Percentiles rank a stretch among this genome's conserved stretches.
Conservation (phyloP, 2,113 vertebrate species). For the Telmatochromis sp. region DNA sequence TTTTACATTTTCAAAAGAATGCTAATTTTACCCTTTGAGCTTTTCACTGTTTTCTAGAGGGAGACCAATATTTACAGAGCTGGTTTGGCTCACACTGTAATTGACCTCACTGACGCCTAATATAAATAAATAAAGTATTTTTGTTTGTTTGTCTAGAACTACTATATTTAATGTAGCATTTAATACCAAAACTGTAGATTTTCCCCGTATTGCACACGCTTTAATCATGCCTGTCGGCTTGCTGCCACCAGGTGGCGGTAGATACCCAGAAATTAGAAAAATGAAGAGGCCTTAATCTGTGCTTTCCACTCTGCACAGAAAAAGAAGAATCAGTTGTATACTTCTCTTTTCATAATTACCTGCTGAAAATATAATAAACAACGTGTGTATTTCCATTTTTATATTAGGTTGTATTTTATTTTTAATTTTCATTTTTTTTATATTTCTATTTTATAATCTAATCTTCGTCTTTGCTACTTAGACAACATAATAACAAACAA, state of each 20-base stretch:
- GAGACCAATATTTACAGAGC: background rate
- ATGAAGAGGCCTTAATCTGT: background rate
- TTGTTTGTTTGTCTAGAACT: background rate
- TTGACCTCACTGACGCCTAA: background rate
- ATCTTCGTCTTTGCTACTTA: background rate
- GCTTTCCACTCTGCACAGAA: background rate
- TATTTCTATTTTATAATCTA: background rate
- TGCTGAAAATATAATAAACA: background rate
- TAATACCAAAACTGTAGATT: background rate
- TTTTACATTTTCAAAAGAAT: background rate
- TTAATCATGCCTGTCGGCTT: background rate
- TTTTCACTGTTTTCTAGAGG: background rate
- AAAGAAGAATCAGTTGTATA: background rate
- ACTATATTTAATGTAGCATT: background rate
- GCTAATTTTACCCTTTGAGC: background rate
- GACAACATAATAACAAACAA: background rate
- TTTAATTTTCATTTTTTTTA: rapidly evolving
- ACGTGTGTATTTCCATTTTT: background rate
- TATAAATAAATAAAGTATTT: background rate
- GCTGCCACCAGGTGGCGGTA: conserved; percentile 33
- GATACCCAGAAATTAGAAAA: background rate
- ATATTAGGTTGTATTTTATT: background rate
- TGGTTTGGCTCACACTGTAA: background rate
- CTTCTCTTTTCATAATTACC: background rate
- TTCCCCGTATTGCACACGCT: background rate